Base-by-base conservation (phyloP, 2,113 vertebrate species). In the Ardeotis arabs region DNA sequence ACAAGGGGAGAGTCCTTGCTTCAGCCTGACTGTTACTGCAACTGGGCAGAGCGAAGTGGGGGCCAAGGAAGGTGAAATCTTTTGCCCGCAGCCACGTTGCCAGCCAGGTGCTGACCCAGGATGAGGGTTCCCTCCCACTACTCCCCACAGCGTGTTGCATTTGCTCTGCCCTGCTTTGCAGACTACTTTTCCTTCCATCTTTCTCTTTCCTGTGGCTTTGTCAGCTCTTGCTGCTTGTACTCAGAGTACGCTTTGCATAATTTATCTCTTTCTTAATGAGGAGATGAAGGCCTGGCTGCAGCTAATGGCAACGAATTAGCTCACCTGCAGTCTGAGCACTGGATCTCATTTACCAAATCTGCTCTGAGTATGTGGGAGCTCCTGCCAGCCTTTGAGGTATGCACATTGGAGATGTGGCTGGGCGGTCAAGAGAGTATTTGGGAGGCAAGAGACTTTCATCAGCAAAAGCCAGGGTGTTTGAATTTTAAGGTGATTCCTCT, bases 181-280 rank as follows among this genome's bases (percentile, higher is more conserved):
- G 63, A 21, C 8, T 49, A 5, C 41, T 82, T 94, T 90, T 50
- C 39, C 14, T 83, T 77, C 79, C 18, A 9, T 28, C 4, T 75
- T 31, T 37, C 13, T 92, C 41, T 52, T 62, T 90, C 41, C 60
- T 75, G 7, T 77, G 39, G 53, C 14, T 91, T 90, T 85, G 33
- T 84, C 0, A 0, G 52, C 27, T 77, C 58, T 95, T 66, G 28
- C 23, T 84, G 39, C 55, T 81, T 28, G 16, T 77, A 58, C 59
- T 89, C 49, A 85, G 70, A 89, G 49, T n/a, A 80, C 33, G 41
- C 39, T 47, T 92, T 87, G 77, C 86, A 87, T 92, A 93, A 87
- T 97, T 96, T 86, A 89, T 91, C 86, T 89, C 58, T 93, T 92
- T 90, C 31, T 29, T 83, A 96, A 76, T 58, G 67, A 96, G 90